A percentile compares a stretch with the other conserved stretches of the same genome.
Conservation (phyloP, 1,140 invertebrate genomes). For the Idris sp. region DNA sequence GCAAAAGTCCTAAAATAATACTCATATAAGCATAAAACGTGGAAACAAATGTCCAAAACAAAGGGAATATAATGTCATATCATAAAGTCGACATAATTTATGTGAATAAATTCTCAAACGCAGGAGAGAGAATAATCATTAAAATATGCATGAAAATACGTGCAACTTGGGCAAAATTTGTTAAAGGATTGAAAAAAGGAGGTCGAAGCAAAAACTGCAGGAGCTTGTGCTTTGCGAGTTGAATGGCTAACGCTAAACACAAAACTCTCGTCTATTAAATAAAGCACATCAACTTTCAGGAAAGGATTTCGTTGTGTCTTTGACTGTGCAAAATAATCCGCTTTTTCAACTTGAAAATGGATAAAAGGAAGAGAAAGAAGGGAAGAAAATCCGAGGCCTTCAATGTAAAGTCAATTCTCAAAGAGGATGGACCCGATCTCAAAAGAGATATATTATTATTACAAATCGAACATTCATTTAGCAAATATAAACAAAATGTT, state of each 20-base stretch:
- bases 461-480: too few species aligned
- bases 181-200: conserved; percentile 27
- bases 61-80: background rate
- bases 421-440: conserved; percentile 23
- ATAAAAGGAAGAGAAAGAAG: conserved; percentile 3
- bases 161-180: conserved; percentile 32
- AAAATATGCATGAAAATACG: conserved; percentile 44
- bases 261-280: conserved; percentile 46
- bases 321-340: conserved; percentile 57
- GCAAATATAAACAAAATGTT: too few species aligned
- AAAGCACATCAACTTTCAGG: conserved; percentile 52
- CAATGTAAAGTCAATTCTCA: conserved; percentile 39
- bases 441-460: conserved; percentile 19
- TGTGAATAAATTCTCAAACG: conserved; percentile 19
- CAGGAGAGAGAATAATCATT: conserved; percentile 16
- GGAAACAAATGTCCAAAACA: background rate
- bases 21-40: too few species aligned
- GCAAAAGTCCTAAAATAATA: too few species aligned
- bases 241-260: conserved; percentile 24
- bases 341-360: conserved; percentile 35
- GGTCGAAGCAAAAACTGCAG: conserved; percentile 18
- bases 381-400: conserved; percentile 8
- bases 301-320: conserved; percentile 60
- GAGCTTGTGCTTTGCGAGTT: conserved; percentile 19
- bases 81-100: conserved; percentile 19